Evolutionary conservation across 2,888 invertebrate species (phyloP), one percentile per base, ranked within the genome.

Genomic region (Acronicta leporina): DNA sequence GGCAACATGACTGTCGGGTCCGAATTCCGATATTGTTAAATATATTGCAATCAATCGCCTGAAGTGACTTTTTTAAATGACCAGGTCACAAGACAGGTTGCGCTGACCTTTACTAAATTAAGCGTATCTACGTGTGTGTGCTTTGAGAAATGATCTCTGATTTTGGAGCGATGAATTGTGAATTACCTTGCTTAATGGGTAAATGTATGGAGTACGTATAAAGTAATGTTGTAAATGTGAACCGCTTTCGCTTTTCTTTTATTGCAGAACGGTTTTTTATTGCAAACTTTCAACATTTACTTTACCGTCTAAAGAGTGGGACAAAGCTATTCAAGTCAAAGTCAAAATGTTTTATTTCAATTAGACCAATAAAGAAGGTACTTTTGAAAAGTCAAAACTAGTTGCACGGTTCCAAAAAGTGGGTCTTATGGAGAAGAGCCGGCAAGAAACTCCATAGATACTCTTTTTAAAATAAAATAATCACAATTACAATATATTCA

Each of bases 31-130:
- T 60, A 52, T 59, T 56, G 35, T 71, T 38, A 56, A 65, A 73
- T 73, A 76, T 71, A 72, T 63, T 15, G 48, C 59, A 68, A 77
- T 77, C 78, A 52, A 73, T 76, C 66, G 60, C 69, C 60, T 41
- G 55, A 9, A 47, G 16, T 44, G 42, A 49, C 67, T 45, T 64
- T 55, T 55, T 49, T 64, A 89, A 85, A 79, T 86, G 72, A 87
- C 85, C 87, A 79, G 89, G 91, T 89, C 90, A 87, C 54, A 47
- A 69, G 82, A 71, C 73, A 71, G 69, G 71, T 76, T 54, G 62
- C 40, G 47, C 45, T 83, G 83, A 80, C 81, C 81, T 82, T 83
- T 80, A 73, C 64, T 48, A 71, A 75, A 75, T 77, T 71, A 74
- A 72, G 70, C 65, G 40, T 51, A n/a, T n/a, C n/a, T n/a, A 55